Base-by-base conservation (phyloP, 1,140 invertebrate genomes). In the Zaprionus kolodkinae region DNA sequence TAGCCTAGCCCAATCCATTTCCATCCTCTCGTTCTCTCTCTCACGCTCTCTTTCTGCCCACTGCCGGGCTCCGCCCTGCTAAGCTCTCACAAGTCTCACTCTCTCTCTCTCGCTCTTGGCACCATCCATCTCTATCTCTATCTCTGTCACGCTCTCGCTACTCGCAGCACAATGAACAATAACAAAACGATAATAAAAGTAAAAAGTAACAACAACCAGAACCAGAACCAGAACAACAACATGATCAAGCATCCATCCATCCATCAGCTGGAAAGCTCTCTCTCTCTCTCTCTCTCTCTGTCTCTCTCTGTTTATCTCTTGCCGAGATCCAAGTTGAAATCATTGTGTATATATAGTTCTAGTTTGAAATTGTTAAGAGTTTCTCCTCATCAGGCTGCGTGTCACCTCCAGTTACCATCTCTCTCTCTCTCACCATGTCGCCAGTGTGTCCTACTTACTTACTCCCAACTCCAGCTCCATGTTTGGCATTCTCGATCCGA, bases 361-460 rank as follows among this genome's bases (percentile, higher is more conserved):
- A 69, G 56, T 62, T 55, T 55, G 38, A 69, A 62, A 73, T 61
- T 69, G 57, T 69, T 69, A 50, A 68, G 60, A 57, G 65, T 69
- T 69, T 73, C 65, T 62, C 38, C 57, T 62, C 33, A 57, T 62
- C 38, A 36, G 70, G 64, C 67, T 62, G 67, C 57, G 25, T 36
- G 50, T 45, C 13, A 21, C 48, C 30, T 21, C 35, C 33, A 15
- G 30, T 38, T 55, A 36, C 40, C 38, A 57, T 30, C 27, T 30
- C 27, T 40, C 13, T 13, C 56, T 30, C 27, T 30, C 27, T 40
- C 13, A 40, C 56, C 21, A 12, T 25, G 17, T 64, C 36, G 59
- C 66, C n/a, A 33, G 25, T 61, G 50, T 38, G 61, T 55, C 33
- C 38, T 48, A 30, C 38, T 57, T 21, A 21, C 38, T 17, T 27